Evolutionary conservation across 2,888 invertebrate species (phyloP), one percentile per base, ranked within the genome.

Genomic region (Pollenia labialis): DNA sequence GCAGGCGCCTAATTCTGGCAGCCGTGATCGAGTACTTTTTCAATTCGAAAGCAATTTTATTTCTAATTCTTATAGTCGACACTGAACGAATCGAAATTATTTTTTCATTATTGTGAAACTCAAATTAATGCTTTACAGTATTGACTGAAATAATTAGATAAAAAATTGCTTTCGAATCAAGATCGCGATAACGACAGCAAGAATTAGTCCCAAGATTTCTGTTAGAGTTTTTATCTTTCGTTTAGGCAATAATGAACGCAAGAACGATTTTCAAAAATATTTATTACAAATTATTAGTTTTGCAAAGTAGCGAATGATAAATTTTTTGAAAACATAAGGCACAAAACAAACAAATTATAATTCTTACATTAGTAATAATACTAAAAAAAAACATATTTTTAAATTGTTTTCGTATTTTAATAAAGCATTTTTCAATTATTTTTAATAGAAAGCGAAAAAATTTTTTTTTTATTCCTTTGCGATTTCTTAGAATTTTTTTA

Each of bases 381-480:
- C 50, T 32, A 12, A 58, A 42, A 16, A 16, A 44, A 72, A 23
- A 42, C 60, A 85, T 54, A 60, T 71, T 71, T 56, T 40, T 14
- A 62, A 56, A 72, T 64, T 54, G 11, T 68, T 77, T 52, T 50
- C 44, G 8, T 16, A n/a, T 60, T 69, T 46, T 52, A 23, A 44
- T 52, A 40, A 81, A 81, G 54, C 48, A 46, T 68, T 81, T 72
- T 32, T 46, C 14, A 54, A 72, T 18, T 60, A 69, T n/a, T 42
- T 52, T 52, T 52, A 12, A 66, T 58, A 56, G 58, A 50, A 69
- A 74, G 74, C 72, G 10, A 79, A 46, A 79, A 12, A 50, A 54
- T 7, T 71, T 54, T 58, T 54, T 58, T 48, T 32, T 42, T 54
- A 4, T 52, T 68, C 6, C 7, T 32, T 56, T 42, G 48, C 4